Evolutionary conservation across 2,797 vertebrate genomes (phyloP).

Genomic region (Aphelocoma californica): DNA sequence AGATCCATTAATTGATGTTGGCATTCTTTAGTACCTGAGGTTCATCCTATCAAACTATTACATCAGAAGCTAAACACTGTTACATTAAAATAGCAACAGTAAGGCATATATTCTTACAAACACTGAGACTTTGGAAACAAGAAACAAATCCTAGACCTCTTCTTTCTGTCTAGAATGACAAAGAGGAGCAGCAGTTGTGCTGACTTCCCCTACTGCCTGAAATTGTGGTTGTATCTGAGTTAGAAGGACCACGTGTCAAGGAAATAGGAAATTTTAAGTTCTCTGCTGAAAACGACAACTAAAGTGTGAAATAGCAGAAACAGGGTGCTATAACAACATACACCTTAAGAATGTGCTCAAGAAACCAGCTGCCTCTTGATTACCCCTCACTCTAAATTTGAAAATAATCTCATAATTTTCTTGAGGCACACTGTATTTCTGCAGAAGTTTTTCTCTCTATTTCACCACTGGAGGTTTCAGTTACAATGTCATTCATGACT

Average conservation of each 20-base stretch:
- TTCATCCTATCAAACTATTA: not conserved
- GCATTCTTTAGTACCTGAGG: not conserved
- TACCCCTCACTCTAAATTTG: not conserved
- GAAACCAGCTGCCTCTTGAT: not conserved
- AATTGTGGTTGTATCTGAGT: not conserved
- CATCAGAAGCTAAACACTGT: not conserved
- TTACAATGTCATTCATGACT: not conserved
- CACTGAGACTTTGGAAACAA: not conserved
- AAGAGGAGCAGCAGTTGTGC: not conserved
- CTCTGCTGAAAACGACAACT: not conserved
- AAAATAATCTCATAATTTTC: not conserved
- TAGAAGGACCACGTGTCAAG: not conserved
- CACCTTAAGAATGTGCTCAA: not conserved
- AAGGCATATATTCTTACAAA: not conserved
- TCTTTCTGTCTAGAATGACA: not conserved
- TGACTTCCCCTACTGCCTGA: not conserved
- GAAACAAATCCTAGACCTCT: not conserved
- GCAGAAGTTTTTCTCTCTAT: not conserved
- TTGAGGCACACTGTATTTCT: not conserved
- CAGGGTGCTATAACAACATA: not conserved
- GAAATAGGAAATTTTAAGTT: not conserved
- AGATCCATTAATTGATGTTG: not conserved
- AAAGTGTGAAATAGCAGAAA: not conserved
- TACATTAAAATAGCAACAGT: not conserved
- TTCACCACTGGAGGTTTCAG: not conserved